A percentile compares a stretch with the other conserved stretches of the same genome.
These are phyloP conservation scores for Hedychridium roseum DNA, from an alignment of 2,888 invertebrate genomes.

Conservation along the genomic window DNA sequence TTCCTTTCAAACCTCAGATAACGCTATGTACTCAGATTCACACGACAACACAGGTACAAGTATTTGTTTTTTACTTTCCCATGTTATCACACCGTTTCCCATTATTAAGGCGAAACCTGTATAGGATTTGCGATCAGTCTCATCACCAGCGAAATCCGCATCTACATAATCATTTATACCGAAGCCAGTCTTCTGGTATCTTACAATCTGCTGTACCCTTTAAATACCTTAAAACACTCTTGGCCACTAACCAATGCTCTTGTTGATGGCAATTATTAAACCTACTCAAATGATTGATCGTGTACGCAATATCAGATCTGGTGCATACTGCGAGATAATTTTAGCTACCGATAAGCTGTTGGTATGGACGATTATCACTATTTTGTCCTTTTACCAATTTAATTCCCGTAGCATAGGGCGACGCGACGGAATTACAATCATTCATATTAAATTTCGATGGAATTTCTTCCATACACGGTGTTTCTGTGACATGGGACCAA, in stretches of 20 bases:
- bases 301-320: neutral
- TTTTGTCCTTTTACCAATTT: conserved; percentile 6
- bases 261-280: neutral
- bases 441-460: neutral
- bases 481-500: too few species aligned
- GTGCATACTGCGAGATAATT: neutral
- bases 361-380: conserved; percentile 2
- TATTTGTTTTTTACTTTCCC: conserved; percentile 27
- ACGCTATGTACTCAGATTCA: conserved; percentile 44
- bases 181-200: conserved; percentile 4
- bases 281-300: neutral
- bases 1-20: conserved; percentile 35
- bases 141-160: conserved; percentile 33
- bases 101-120: neutral
- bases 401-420: neutral
- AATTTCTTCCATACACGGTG: conserved; percentile 5
- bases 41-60: conserved; percentile 37
- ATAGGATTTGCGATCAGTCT: conserved; percentile 5
- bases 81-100: neutral
- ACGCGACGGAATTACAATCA: neutral
- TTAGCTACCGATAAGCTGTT: conserved; percentile 1
- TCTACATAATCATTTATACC: conserved; percentile 28
- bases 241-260: neutral
- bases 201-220: conserved; percentile 1
- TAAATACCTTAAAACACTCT: conserved; percentile 4